A percentile compares a stretch with the other conserved stretches of the same genome.
phyloP scores from a whole-genome alignment of 1,140 invertebrate species.

The Phortica variegata region DNA sequence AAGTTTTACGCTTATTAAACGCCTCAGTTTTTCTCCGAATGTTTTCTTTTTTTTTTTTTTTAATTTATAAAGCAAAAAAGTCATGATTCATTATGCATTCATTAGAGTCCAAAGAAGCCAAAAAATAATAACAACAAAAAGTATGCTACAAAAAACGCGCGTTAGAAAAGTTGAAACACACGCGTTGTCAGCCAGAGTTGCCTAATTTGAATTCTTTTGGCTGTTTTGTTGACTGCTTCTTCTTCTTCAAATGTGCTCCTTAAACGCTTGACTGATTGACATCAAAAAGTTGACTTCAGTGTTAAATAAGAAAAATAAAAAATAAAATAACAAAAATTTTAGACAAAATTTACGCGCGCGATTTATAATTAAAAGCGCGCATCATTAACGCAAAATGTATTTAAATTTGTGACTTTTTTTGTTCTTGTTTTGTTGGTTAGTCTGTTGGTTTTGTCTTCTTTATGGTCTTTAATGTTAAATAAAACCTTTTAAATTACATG shows the following conservation, averaged over 20 bases:
- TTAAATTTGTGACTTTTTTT: constrained; percentile 30
- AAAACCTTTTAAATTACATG: too few species aligned
- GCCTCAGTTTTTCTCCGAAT: background rate
- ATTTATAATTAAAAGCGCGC: constrained; percentile 36
- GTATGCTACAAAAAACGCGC: too few species aligned
- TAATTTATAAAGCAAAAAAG: constrained; percentile 22
- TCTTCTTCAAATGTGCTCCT: constrained; percentile 46
- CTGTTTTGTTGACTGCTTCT: too few species aligned
- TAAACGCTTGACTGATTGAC: constrained; percentile 53
- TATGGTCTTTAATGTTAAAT: too few species aligned
- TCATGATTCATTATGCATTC: constrained; percentile 44
- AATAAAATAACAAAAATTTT: background rate
- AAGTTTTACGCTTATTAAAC: constrained; percentile 51
- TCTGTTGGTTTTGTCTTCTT: too few species aligned
- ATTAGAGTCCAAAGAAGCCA: constrained; percentile 11
- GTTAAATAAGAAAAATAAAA: constrained; percentile 18
- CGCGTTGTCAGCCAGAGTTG: constrained; percentile 26
- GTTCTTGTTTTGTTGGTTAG: background rate
- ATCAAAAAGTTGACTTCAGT: constrained; percentile 39
- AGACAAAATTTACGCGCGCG: background rate
- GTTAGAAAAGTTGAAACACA: too few species aligned
- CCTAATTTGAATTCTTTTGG: constrained; percentile 53
- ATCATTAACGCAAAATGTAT: constrained; percentile 35
- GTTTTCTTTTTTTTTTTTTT: constrained; percentile 4
- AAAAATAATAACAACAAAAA: too few species aligned